Evolutionary conservation across 2,888 invertebrate species (phyloP).

Genomic region (Tenthredo amoena): DNA sequence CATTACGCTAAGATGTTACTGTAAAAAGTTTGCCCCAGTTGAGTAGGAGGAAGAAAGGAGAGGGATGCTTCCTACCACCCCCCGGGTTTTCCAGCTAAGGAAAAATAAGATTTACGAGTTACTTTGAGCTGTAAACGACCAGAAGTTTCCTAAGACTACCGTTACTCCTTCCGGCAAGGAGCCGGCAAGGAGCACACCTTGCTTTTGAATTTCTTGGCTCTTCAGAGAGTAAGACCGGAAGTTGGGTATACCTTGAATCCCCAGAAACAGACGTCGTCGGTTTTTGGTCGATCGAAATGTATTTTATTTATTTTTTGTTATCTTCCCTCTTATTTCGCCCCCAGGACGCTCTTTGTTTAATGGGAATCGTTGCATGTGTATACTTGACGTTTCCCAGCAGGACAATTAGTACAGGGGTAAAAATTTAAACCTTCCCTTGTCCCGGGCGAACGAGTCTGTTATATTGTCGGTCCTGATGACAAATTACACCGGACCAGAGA

Average conservation of each 20-base stretch:
- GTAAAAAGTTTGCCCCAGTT: slow-evolving; percentile 72
- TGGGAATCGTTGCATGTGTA: slow-evolving; percentile 5
- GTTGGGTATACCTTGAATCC: background rate
- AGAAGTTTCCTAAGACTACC: slow-evolving; percentile 72
- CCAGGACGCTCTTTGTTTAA: background rate
- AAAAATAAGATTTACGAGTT: slow-evolving; percentile 75
- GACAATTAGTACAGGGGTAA: slow-evolving; percentile 39
- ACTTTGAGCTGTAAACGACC: slow-evolving; percentile 73
- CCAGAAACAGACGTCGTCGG: background rate
- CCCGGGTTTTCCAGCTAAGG: slow-evolving; percentile 42
- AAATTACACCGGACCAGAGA: slow-evolving; percentile 67
- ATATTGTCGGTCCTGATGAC: slow-evolving; percentile 64
- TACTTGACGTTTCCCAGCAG: slow-evolving; percentile 21
- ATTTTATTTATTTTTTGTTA: background rate
- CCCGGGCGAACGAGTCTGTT: slow-evolving; percentile 38
- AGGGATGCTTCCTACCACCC: background rate
- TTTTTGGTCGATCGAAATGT: background rate
- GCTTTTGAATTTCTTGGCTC: slow-evolving; percentile 14
- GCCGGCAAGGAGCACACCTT: slow-evolving; percentile 6
- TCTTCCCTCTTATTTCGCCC: background rate
- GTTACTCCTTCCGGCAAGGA: slow-evolving; percentile 61
- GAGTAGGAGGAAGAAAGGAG: slow-evolving; percentile 41
- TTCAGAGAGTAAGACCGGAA: background rate
- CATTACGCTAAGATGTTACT: slow-evolving; percentile 68
- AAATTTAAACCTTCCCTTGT: slow-evolving; percentile 33